Base-by-base conservation (phyloP, 2,888 invertebrate genomes). In the Lochmaea capreae region DNA sequence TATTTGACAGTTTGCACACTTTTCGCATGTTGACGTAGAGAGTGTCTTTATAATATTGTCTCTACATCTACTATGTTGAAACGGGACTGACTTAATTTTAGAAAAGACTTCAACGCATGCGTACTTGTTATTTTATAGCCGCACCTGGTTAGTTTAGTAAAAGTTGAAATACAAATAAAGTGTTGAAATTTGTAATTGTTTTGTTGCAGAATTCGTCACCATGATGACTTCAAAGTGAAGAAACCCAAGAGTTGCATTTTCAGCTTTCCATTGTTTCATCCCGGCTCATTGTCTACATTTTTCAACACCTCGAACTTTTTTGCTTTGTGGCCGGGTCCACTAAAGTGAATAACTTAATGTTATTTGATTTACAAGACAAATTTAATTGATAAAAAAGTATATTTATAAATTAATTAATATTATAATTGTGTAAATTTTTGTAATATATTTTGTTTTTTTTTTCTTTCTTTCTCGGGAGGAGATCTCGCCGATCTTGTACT, bases 151-250 rank as follows among this genome's bases (percentile, higher is more conserved):
- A 49, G 14, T n/a, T 49, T n/a, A n/a, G 52, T 26, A 39, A 66
- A 18, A 57, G 2, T 39, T 22, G 5, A 11, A 6, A 39, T 18
- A 39, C n/a, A 33, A 65, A 22, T 22, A 59, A 46, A 57, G 54
- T 26, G 26, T 42, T 16, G 57, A 58, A 12, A 49, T 68, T 42
- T 52, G 33, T 74, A 70, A 81, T 82, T 81, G 83, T 85, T 85
- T 87, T 88, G 87, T 93, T 94, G 49, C 93, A 96, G 96, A 97
- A 93, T 97, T 97, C 92, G 96, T 97, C 93, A 97, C 96, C 92
- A 97, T 97, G 97, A 97, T 97, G 97, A 97, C 97, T 92, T 97
- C 97, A 93, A 97, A 97, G 95, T 97, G 96, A 97, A 92, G 92
- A 90, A 92, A 91, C 91, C 49, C 91, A 89, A 90, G 89, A 79